Conservation (phyloP, 2,888 invertebrate genomes). For the Tupiocoris notatus region DNA sequence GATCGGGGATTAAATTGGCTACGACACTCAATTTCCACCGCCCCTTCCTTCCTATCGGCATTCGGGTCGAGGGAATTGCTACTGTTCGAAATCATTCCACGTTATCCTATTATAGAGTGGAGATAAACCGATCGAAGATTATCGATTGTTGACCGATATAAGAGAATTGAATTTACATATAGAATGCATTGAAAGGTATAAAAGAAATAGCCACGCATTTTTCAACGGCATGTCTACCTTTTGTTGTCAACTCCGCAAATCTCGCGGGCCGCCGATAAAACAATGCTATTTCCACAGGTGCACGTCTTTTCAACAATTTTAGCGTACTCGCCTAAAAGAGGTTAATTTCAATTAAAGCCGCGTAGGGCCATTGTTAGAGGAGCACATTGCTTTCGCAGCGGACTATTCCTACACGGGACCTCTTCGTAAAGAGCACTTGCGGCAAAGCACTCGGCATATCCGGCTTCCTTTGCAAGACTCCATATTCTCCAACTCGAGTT, state of each 20-base stretch:
- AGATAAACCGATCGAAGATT: no score
- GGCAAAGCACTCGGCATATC: not conserved
- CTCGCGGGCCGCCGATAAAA: no score
- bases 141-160: no score
- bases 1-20: not conserved
- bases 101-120: no score
- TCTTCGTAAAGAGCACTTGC: not conserved
- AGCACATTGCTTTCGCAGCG: not conserved
- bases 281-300: not conserved
- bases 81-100: no score
- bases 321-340: not conserved
- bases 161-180: no score
- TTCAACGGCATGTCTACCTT: no score
- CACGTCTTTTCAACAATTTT: no score
- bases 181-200: no score
- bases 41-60: not conserved
- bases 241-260: no score
- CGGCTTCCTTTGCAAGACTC: not conserved
- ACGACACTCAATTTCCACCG: not conserved
- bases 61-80: no score
- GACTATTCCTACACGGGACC: not conserved
- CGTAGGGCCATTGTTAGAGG: not conserved
- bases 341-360: not conserved
- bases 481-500: not conserved
- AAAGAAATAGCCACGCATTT: no score